phyloP scores from a whole-genome alignment of 2,113 vertebrate species.

The Verasper variegatus region DNA sequence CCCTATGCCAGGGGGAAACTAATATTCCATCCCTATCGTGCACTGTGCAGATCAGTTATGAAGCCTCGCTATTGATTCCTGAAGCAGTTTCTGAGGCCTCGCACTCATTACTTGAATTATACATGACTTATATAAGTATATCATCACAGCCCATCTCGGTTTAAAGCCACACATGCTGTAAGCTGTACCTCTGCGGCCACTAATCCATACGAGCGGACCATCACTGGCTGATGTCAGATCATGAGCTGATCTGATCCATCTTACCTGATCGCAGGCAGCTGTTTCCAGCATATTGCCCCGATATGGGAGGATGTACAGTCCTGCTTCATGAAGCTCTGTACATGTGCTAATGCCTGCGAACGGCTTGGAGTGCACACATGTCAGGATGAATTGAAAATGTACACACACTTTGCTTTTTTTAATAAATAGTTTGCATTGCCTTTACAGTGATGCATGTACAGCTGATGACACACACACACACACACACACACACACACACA shows the following conservation, averaged over 20 bases:
- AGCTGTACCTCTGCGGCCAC: background rate
- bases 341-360: conserved; percentile 1
- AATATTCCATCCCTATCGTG: background rate
- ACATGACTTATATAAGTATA: conserved; percentile 31
- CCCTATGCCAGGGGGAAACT: background rate
- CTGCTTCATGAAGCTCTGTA: background rate
- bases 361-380: background rate
- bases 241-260: conserved; percentile 21
- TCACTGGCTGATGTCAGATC: conserved; percentile 31
- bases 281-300: conserved; percentile 24
- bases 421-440: background rate
- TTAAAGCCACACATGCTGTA: conserved; percentile 12
- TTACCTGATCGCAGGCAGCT: conserved; percentile 41
- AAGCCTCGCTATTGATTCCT: conserved; percentile 32
- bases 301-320: background rate
- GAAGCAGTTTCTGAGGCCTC: conserved; percentile 25
- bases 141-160: conserved; percentile 16
- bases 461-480: background rate
- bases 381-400: background rate
- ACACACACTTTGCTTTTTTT: background rate
- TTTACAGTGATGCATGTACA: background rate
- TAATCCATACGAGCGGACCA: conserved; percentile 40
- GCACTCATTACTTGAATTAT: conserved; percentile 42
- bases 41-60: conserved; percentile 23
- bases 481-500: no score